These are phyloP conservation scores for Chesias legatella DNA, from an alignment of 2,888 invertebrate genomes.

Conservation along the genomic window DNA sequence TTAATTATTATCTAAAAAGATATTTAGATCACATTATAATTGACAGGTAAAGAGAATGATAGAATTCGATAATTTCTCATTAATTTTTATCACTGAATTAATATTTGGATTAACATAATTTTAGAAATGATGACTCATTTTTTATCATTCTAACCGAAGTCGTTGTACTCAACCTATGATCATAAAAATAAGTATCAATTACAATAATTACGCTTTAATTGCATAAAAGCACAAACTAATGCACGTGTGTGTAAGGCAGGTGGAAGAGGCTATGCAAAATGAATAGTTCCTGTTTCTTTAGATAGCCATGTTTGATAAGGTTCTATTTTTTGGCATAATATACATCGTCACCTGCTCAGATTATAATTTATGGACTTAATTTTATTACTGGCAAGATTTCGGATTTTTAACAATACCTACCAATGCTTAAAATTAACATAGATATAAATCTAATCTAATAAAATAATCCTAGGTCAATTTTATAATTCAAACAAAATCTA, in stretches of 20 bases:
- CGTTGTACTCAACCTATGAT: too few species aligned
- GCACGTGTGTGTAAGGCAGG: slow-evolving; percentile 17
- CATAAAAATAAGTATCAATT: not conserved
- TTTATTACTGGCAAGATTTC: slow-evolving; percentile 30
- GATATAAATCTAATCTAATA: not conserved
- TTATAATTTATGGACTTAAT: not conserved
- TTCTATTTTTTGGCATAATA: slow-evolving; percentile 7
- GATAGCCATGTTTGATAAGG: slow-evolving; percentile 19
- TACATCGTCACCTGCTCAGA: slow-evolving; percentile 11
- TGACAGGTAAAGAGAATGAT: too few species aligned
- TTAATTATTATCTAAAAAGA: too few species aligned
- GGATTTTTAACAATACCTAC: slow-evolving; percentile 19
- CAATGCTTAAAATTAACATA: too few species aligned
- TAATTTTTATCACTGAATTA: slow-evolving; percentile 11
- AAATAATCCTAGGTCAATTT: too few species aligned
- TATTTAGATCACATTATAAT: too few species aligned
- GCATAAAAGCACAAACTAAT: slow-evolving; percentile 3
- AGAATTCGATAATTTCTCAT: too few species aligned
- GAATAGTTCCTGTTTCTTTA: slow-evolving; percentile 14
- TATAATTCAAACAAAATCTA: too few species aligned
- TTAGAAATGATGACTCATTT: not conserved
- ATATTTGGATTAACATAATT: not conserved
- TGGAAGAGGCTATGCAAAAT: slow-evolving; percentile 20
- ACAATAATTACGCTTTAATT: slow-evolving; percentile 3
- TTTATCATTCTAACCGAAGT: too few species aligned